Base-by-base conservation (phyloP, 2,888 invertebrate genomes). In the Xestobium rufovillosum region DNA sequence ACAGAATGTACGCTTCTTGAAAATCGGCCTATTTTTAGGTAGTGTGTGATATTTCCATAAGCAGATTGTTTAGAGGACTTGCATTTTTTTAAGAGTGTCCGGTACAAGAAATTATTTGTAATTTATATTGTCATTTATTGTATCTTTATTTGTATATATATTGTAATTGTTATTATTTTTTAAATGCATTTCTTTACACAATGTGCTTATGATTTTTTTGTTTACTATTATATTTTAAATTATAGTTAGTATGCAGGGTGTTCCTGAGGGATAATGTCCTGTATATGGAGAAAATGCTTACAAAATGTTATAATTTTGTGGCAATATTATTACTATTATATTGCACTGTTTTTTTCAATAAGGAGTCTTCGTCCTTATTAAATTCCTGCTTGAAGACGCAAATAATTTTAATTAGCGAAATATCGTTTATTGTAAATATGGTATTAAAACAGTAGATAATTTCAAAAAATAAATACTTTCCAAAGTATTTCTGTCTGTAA, bases 1-100 rank as follows among this genome's bases (percentile, higher is more conserved):
- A 86, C 63, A 75, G 85, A 52, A 90, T 96, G 88, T 96, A 96
- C 68, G 84, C 86, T 42, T 88, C 87, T 75, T 88, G 86, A 87
- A 72, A 72, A 46, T 59, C 49, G 61, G 44, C 39, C 36, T 38
- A 25, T 32, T 41, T 36, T 40, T 42, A 41, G 38, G 23, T n/a
- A 8, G n/a, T 14, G 39, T 47, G 49, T 46, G 45, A 48, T 48
- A 47, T 42, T 38, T 44, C 39, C 45, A 41, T 47, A 45, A 48
- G 44, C 44, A 41, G 40, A 42, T 46, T 46, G 46, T 49, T 44
- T 45, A n/a, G n/a, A 42, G 42, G 42, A 47, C 41, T 45, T 45
- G 43, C 45, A 47, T 46, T 43, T 33, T 16, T 31, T 23, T 36
- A 31, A 33, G 12, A 34, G 14, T 28, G 9, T 12, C 9, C 15